Base-by-base conservation (phyloP, 2,113 vertebrate genomes). In the Paedocypris sp. region DNA sequence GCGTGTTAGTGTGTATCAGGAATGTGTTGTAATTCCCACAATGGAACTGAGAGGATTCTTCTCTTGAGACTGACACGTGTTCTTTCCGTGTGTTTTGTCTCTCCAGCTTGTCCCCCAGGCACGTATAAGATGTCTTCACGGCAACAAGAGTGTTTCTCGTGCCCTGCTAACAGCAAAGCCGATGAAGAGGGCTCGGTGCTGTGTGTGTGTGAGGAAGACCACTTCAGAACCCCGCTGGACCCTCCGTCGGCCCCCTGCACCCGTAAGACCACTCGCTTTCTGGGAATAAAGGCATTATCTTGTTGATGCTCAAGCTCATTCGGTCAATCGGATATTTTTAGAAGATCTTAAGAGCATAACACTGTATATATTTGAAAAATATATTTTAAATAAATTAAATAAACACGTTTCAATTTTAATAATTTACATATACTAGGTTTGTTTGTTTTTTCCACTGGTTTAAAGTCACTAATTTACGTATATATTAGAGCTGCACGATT, bases 91-190 rank as follows among this genome's bases (percentile, higher is more conserved):
- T 5, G 32, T 2, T 61, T 5, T 61, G 20, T 29, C 31, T 50
- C 23, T 28, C 0, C 74, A 98, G 94, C 92, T 2, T 98, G 94
- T 64, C 90, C 90, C 1, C 79, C 84, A 0, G 91, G 91, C 2
- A 92, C 90, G 66, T 97, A 94, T 74, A 98, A 93, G 82, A 88
- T 88, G 77, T 93, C 92, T 1, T 85, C 90, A 1, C 78, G 86
- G 28, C 84, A 93, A 64, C 86, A 89, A 72, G 86, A 87, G 76
- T 98, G 94, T 67, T 92, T 91, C 15, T 85, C 88, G 0, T 97
- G 93, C 62, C 93, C 93, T 0, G 86, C 88, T 72, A 86, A 94
- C 85, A 98, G 93, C 57, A 75, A 88, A n/a, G 81, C 92, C 0
- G 87, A 86, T 5, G 87, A 90, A 59, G 90, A 91, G n/a, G 91